These are phyloP conservation scores for Aphelinus atriplicis DNA, from an alignment of 1,140 invertebrate genomes.

Conservation along the genomic window DNA sequence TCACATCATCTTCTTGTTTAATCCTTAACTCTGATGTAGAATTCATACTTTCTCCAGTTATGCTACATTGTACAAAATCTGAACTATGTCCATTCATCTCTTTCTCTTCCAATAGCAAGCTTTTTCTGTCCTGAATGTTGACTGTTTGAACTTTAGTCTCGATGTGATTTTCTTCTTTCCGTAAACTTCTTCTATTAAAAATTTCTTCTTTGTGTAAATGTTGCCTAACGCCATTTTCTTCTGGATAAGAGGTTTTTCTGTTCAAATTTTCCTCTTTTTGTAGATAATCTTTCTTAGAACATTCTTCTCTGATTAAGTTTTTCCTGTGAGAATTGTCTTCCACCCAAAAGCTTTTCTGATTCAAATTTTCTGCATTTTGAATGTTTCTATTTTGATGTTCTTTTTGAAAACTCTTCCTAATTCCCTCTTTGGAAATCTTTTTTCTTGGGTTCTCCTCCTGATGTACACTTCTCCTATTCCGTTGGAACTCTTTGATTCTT, in stretches of 20 bases:
- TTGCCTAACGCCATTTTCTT: background rate
- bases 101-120: background rate
- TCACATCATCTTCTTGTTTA: constrained; percentile 18
- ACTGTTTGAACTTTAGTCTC: background rate
- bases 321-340: too few species aligned
- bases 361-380: background rate
- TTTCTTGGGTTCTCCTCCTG: too few species aligned
- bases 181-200: background rate
- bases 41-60: constrained; percentile 4
- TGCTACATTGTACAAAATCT: background rate
- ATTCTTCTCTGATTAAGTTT: too few species aligned
- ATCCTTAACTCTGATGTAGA: background rate
- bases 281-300: too few species aligned
- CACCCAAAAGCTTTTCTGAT: background rate
- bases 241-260: background rate
- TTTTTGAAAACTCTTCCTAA: too few species aligned
- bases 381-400: background rate
- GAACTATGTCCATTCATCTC: background rate
- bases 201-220: background rate
- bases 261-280: constrained; percentile 1
- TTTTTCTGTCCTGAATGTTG: background rate
- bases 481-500: constrained; percentile 14
- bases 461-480: background rate
- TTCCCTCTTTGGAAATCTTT: too few species aligned
- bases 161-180: constrained; percentile 1